Conservation (phyloP, 30 jellyfish, hydroid and myxozoan species). For the Aurelia aurita complex sp. Pacific region DNA sequence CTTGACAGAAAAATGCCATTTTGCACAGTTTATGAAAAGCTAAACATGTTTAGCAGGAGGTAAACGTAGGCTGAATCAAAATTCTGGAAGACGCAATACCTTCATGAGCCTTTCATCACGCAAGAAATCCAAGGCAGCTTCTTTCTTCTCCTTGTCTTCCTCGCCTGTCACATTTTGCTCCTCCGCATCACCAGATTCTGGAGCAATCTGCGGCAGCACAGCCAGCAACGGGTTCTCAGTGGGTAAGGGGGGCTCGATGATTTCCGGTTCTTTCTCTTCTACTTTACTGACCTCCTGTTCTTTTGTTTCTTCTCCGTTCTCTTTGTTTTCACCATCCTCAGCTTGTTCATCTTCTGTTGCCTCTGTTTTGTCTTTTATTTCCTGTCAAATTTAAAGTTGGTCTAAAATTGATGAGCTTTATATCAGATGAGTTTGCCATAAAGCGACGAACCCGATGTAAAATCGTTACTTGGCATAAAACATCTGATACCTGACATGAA, state of each 20-base stretch:
- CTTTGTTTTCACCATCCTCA: constrained; percentile 11
- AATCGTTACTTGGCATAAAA: too few relatives aligned
- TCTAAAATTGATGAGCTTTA: too few relatives aligned
- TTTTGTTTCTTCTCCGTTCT: constrained; percentile 15
- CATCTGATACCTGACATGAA: too few relatives aligned
- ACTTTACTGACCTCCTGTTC: constrained; percentile 28
- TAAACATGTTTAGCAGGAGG: too few relatives aligned
- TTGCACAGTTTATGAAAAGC: too few relatives aligned
- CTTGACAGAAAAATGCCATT: too few relatives aligned
- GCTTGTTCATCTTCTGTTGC: not conserved
- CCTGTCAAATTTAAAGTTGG: too few relatives aligned
- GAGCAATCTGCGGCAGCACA: constrained; percentile 42
- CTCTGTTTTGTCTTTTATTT: not conserved
- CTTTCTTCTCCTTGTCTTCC: constrained; percentile 21
- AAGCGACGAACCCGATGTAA: too few relatives aligned
- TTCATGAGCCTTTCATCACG: constrained; percentile 50
- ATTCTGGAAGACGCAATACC: not conserved
- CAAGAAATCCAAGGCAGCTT: constrained; percentile 9
- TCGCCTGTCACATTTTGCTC: constrained; percentile 33
- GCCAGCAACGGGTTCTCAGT: constrained; percentile 66
- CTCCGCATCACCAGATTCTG: constrained; percentile 46
- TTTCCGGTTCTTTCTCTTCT: constrained; percentile 18
- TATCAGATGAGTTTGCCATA: too few relatives aligned
- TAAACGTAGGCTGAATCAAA: not conserved
- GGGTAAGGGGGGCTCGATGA: constrained; percentile 35